Evolutionary conservation across 2,113 vertebrate genomes (phyloP).

Genomic region (Aythya baeri): DNA sequence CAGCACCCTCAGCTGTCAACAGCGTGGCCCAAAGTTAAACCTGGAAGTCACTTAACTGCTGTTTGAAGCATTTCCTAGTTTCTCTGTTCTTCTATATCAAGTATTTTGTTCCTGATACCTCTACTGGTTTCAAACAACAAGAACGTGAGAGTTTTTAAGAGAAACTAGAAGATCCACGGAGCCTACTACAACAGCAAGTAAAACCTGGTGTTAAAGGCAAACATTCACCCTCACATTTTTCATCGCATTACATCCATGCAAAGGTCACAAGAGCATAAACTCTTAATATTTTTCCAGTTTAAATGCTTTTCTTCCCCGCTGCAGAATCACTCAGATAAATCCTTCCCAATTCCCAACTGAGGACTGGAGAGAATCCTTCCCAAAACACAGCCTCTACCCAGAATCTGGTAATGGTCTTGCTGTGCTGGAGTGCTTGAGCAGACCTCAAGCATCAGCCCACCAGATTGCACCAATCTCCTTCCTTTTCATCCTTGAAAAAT

Average conservation of each 20-base stretch:
- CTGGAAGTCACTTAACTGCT: neutral
- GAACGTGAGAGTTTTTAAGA: neutral
- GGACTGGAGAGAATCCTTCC: neutral
- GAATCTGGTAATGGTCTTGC: neutral
- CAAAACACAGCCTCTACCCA: neutral
- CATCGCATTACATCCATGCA: neutral
- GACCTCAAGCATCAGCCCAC: neutral
- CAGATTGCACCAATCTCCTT: neutral
- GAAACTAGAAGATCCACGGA: neutral
- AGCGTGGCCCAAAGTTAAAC: neutral
- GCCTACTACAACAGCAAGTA: neutral
- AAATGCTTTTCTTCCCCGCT: rapidly evolving
- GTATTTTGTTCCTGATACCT: neutral
- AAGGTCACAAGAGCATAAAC: neutral
- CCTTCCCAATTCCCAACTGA: neutral
- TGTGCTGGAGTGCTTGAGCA: neutral
- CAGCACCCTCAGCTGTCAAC: neutral
- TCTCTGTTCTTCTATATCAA: neutral
- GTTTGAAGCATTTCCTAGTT: neutral
- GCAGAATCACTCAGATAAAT: neutral
- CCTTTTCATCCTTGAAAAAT: neutral
- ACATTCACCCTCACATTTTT: neutral
- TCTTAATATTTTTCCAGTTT: neutral
- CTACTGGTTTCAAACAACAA: neutral
- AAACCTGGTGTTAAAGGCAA: neutral